Conservation (phyloP, 2,797 vertebrate genomes). For the Poeciliopsis presidionis region DNA sequence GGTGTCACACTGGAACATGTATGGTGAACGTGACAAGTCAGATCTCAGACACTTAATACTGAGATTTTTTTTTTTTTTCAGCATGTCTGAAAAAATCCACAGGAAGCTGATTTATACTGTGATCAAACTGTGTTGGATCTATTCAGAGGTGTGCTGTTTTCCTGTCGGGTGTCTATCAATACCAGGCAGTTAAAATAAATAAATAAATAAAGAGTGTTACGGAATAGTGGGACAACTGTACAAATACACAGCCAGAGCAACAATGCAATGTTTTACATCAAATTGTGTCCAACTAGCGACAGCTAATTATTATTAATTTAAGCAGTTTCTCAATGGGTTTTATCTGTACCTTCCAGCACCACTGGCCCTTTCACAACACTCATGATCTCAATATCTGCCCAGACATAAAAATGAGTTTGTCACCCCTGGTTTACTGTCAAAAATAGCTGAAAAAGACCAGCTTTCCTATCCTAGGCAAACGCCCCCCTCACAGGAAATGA, state of each 20-base stretch:
- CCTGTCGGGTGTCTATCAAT: neutral
- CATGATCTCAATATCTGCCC: too few species aligned
- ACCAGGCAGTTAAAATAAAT: neutral
- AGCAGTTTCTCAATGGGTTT: neutral
- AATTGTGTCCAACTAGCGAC: neutral
- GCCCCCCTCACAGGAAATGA: neutral
- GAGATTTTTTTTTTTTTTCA: neutral
- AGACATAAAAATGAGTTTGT: too few species aligned
- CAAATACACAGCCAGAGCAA: neutral
- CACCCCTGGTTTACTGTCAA: neutral
- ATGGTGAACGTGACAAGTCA: neutral
- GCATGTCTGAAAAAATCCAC: neutral
- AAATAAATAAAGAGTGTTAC: neutral
- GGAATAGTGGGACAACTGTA: neutral
- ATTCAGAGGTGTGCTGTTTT: neutral
- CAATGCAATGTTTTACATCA: neutral
- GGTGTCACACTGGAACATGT: neutral
- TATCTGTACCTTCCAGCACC: too few species aligned
- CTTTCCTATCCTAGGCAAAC: neutral
- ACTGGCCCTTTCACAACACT: too few species aligned
- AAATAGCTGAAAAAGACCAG: neutral
- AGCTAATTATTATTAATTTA: neutral
- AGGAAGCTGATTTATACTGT: neutral
- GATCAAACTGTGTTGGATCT: neutral
- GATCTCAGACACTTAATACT: neutral